phyloP scores from a whole-genome alignment of 2,113 vertebrate species.

The Seriola aureovittata region DNA sequence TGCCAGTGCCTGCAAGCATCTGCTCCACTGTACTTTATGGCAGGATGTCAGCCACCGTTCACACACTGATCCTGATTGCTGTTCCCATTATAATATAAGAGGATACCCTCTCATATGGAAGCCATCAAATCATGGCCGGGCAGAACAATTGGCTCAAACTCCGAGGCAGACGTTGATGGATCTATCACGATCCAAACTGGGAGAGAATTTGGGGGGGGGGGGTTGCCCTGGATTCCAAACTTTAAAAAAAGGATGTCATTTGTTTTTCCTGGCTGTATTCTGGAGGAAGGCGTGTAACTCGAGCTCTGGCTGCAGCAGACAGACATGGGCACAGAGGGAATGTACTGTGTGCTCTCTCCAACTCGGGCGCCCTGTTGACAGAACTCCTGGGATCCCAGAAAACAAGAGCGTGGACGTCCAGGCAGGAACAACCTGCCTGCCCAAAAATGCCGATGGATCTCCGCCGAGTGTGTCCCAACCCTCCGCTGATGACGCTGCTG shows the following conservation, averaged over 20 bases:
- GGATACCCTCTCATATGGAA: conserved; percentile 75
- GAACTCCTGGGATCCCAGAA: conserved; percentile 51
- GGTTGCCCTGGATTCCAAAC: conserved; percentile 36
- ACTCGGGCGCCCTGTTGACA: conserved; percentile 43
- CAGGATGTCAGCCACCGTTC: conserved; percentile 61
- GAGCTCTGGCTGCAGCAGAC: conserved; percentile 52
- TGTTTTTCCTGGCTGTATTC: conserved; percentile 72
- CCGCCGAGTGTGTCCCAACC: neutral
- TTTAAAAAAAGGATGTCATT: conserved; percentile 69
- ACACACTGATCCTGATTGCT: conserved; percentile 70
- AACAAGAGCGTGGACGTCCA: conserved; percentile 21
- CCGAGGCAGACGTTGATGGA: conserved; percentile 62
- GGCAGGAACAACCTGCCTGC: neutral
- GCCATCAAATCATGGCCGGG: conserved; percentile 63
- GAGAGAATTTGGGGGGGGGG: conserved; percentile 1
- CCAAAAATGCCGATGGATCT: conserved; percentile 29
- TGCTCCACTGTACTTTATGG: conserved; percentile 37
- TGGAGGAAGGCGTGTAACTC: conserved; percentile 56
- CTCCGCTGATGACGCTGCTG: conserved; percentile 3
- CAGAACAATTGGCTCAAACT: conserved; percentile 68
- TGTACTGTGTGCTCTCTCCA: conserved; percentile 36
- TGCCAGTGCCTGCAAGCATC: conserved; percentile 25
- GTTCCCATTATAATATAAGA: conserved; percentile 62
- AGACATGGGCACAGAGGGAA: conserved; percentile 56
- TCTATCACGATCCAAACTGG: conserved; percentile 64